Evolutionary conservation across 2,888 invertebrate genomes (phyloP).

Genomic region (Lasius fuliginosus): DNA sequence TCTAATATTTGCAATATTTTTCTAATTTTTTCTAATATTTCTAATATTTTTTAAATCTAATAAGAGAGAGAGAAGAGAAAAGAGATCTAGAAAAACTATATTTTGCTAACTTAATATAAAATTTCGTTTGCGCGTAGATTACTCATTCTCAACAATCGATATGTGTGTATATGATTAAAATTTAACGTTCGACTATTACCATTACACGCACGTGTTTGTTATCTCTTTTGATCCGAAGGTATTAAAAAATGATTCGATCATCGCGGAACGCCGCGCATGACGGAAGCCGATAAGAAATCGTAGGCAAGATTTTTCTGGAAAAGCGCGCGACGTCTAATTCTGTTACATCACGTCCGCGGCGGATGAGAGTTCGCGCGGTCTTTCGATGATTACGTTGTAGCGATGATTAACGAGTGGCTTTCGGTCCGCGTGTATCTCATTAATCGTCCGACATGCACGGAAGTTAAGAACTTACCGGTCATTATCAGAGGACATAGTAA

Average conservation of each 20-base stretch:
- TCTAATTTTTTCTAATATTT: neutral
- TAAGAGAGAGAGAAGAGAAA: neutral
- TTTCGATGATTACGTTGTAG: conserved; percentile 75
- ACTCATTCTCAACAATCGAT: neutral
- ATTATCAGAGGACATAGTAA: conserved; percentile 69
- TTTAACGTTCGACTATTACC: neutral
- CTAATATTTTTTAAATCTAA: neutral
- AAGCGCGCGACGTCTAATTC: conserved; percentile 61
- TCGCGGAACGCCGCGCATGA: neutral
- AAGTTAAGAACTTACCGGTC: conserved; percentile 69
- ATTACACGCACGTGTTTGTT: neutral
- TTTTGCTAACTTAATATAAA: neutral
- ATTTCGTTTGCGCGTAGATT: neutral
- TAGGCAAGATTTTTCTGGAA: conserved; percentile 51
- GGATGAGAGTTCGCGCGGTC: conserved; percentile 54
- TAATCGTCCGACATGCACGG: conserved; percentile 69
- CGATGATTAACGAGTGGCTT: conserved; percentile 74
- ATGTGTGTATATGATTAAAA: neutral
- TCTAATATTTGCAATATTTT: no score
- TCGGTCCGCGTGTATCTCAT: conserved; percentile 70
- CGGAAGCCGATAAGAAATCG: conserved; percentile 6
- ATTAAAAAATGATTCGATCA: conserved; percentile 47
- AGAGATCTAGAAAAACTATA: neutral
- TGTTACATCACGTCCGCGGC: conserved; percentile 55
- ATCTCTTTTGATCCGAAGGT: conserved; percentile 9